Evolutionary conservation across 2,888 invertebrate species (phyloP).

Genomic region (Physocephala rufipes): DNA sequence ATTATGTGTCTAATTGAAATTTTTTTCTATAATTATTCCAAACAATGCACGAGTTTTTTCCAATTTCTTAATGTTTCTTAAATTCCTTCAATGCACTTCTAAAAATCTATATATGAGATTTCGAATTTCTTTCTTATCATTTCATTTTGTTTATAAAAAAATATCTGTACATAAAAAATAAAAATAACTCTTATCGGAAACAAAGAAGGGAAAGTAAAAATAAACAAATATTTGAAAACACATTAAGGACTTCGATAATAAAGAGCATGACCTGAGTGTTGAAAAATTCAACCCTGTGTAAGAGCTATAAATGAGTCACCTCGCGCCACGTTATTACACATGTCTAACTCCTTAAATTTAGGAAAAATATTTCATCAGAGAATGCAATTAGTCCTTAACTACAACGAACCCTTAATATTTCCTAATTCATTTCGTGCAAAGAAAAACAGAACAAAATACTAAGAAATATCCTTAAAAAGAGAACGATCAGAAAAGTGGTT

Average conservation of each 20-base stretch:
- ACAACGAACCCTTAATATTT: too few species aligned
- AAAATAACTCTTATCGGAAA: too few species aligned
- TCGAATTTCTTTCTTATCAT: not conserved
- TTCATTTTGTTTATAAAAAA: not conserved
- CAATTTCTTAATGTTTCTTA: not conserved
- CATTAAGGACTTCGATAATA: not conserved
- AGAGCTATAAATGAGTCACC: conserved; percentile 30
- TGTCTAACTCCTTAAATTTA: not conserved
- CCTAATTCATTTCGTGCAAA: too few species aligned
- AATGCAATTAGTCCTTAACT: not conserved
- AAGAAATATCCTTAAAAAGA: too few species aligned
- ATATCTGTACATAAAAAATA: too few species aligned
- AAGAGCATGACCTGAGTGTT: too few species aligned
- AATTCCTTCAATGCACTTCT: not conserved
- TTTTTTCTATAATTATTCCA: conserved; percentile 2
- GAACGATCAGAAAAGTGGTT: too few species aligned
- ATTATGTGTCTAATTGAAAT: conserved; percentile 32
- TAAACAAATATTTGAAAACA: too few species aligned
- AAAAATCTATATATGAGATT: too few species aligned
- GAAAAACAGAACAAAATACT: too few species aligned
- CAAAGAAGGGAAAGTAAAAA: conserved; percentile 6
- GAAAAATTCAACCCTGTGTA: conserved; percentile 26
- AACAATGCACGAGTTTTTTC: not conserved
- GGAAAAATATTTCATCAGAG: not conserved
- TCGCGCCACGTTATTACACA: conserved; percentile 34